Conservation (phyloP, 2,113 vertebrate genomes). For the Fulmarus glacialis region DNA sequence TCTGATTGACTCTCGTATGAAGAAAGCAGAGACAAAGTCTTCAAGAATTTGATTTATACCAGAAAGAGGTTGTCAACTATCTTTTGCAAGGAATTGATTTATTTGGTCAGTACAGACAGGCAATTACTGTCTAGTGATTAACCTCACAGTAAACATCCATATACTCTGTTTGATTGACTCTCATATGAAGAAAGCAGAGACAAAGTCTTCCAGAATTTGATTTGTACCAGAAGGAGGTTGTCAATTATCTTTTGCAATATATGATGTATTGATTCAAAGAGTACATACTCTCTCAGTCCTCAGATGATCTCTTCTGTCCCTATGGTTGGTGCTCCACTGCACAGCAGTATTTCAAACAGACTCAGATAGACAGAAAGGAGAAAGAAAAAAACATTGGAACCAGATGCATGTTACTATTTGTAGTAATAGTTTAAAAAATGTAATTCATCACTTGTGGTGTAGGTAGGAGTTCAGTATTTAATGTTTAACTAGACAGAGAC, state of each 20-base stretch:
- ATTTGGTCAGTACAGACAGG: constrained; percentile 4
- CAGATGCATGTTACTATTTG: background rate
- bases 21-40: background rate
- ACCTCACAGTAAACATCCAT: constrained; percentile 35
- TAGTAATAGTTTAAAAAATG: background rate
- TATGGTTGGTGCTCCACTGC: background rate
- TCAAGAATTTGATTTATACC: constrained; percentile 21
- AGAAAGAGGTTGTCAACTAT: constrained; percentile 8
- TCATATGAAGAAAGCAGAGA: background rate
- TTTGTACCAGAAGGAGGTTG: constrained; percentile 9
- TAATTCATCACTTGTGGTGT: background rate
- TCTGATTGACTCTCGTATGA: background rate
- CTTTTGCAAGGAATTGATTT: background rate
- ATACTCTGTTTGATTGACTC: background rate
- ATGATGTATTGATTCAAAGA: background rate
- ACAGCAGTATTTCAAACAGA: background rate
- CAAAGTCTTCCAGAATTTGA: constrained; percentile 1
- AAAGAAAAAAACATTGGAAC: background rate
- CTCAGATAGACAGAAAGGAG: background rate
- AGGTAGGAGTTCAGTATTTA: constrained; percentile 11
- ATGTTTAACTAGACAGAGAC: constrained; percentile 1
- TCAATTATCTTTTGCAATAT: background rate
- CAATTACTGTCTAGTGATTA: constrained; percentile 60
- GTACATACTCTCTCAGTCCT: background rate
- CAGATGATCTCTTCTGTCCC: background rate